Evolutionary conservation across 2,113 vertebrate genomes (phyloP), one percentile per base, ranked within the genome.

Genomic region (Microcebus jonahi): DNA sequence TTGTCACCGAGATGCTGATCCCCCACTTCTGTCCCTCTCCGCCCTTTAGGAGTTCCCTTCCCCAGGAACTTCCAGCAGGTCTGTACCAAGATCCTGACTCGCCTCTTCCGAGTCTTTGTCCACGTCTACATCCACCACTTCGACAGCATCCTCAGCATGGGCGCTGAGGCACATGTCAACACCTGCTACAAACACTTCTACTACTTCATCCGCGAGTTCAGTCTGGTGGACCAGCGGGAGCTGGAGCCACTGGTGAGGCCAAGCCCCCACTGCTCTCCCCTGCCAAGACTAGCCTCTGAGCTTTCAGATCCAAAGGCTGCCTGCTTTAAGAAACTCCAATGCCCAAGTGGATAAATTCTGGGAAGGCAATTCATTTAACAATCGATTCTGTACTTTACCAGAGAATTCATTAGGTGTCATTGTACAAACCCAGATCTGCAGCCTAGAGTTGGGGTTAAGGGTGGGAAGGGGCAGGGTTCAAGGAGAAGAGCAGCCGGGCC

Each of bases 171-270:
- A 6, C 99, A 99, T 0, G 99, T 99, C 98, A 99, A 99, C 97
- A 99, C 99, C 98, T 99, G 99, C 98, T 99, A 99, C 99, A 99
- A 99, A 97, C 99, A 99, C 98, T 99, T 99, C 98, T 99, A 99
- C 98, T 99, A 99, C 98, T 99, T 99, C 99, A 99, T 99, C 98
- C 99, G 98, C 0, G 99, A 99, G 98, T 99, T 99, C 98, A 99
- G 99, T 98, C 99, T 99, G 80, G 98, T 99, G 87, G 99, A 99
- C 97, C 99, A 99, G 95, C 98, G 99, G 73, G 99, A 99, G 94
- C 98, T 99, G 90, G 99, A 99, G 98, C 99, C 99, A 20, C 98
- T 99, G 99, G 99, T 99, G 98, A 99, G 99, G 88, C 79, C 86
- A 55, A 27, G 34, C 34, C 75, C 53, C 65, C 3, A 5, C 27